Evolutionary conservation across 2,888 invertebrate genomes (phyloP), one percentile per base, ranked within the genome.

Genomic region (Habroteleia sp.): DNA sequence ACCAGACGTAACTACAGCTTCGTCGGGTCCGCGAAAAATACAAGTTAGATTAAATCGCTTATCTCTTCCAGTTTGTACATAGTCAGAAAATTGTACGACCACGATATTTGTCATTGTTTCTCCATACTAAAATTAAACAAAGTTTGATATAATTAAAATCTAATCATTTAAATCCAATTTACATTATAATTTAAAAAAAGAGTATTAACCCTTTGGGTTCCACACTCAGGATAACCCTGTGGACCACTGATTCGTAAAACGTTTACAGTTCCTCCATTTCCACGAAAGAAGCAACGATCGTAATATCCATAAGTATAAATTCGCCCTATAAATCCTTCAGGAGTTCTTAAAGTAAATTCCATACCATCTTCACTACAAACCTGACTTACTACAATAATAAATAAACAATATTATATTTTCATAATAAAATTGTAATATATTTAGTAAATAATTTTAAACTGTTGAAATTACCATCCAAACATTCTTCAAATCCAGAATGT

Each of bases 71-170:
- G 97, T 97, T 90, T 97, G 97, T 0, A 97, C 96, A 84, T 94
- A 95, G 88, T 97, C 96, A 80, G 96, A 96, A 90, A 97, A 97
- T 87, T 97, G 97, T 0, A 97, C 96, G 11, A 97, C 96, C 2
- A 96, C 96, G 77, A 97, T 97, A 84, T 97, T 97, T 68, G 97
- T 97, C 93, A 97, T 94, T 2, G 96, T 96, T 84, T 97, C 97
- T 2, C 96, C 96, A 83, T 95, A 96, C 95, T 95, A 89, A 87
- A 29, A 27, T 33, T 3, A 33, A 33, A n/a, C 29, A 29, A 29
- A 5, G 29, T 29, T 5, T 29, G 8, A 42, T 23, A n/a, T n/a
- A n/a, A n/a, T n/a, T n/a, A n/a, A n/a, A n/a, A n/a, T n/a, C n/a
- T n/a, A n/a, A n/a, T n/a, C n/a, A n/a, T n/a, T n/a, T n/a, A n/a